Base-by-base conservation (phyloP, 2,888 invertebrate species). In the Shargacucullia verbasci region DNA sequence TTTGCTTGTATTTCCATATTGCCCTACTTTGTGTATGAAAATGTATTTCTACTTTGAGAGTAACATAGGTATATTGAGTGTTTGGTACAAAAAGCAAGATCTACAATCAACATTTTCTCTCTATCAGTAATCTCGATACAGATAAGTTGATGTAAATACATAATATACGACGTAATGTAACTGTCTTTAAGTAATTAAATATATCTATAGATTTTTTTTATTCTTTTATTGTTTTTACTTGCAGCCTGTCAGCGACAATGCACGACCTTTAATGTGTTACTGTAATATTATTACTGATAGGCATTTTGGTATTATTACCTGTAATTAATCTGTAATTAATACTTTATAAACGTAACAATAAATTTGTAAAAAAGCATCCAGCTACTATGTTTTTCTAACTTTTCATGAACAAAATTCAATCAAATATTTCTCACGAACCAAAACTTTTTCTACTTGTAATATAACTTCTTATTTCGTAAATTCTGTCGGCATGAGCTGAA, bases 91-190 rank as follows among this genome's bases (percentile, higher is more conserved):
- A 29, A n/a, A 48, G 37, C 71, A 52, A 65, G 38, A 48, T 46
- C 48, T 67, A 68, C 69, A 61, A 57, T 68, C 57, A 62, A 68
- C 62, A 40, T 57, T 57, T 61, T 48, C 54, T 68, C 53, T 73
- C 31, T 69, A 45, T 54, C 60, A 68, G 65, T 69, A 76, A 79
- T 80, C 71, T 78, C 73, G 61, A 70, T 73, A 73, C 68, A 76
- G 65, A 72, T 81, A 75, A 77, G 80, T 85, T 86, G 75, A 87
- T 91, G 91, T 91, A 90, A 88, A 89, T 90, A 91, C 86, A 86
- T 79, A 82, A 82, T 80, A 78, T 82, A 78, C 69, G 76, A 81
- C 76, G 76, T 81, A 80, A 81, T 87, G 79, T 88, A 86, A 86
- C 86, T 84, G 78, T 83, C 76, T 83, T 80, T 85, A 87, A 87